Evolutionary conservation across 2,113 vertebrate genomes (phyloP).

Genomic region (Brachionichthys hirsutus): DNA sequence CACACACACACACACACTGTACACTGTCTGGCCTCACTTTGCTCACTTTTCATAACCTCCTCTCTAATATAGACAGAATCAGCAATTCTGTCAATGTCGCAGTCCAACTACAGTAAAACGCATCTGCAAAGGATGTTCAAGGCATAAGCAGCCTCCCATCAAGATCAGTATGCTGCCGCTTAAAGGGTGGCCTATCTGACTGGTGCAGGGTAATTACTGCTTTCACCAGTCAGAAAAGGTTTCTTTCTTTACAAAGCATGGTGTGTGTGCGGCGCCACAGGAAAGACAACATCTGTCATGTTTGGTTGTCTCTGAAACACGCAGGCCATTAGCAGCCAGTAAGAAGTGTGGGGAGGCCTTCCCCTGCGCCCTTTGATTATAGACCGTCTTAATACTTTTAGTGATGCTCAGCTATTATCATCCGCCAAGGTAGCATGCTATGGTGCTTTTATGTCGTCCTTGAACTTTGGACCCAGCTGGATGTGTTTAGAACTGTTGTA

Average conservation of each 20-base stretch:
- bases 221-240: constrained; percentile 63
- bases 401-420: constrained; percentile 77
- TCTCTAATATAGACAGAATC: constrained; percentile 50
- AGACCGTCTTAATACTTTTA: constrained; percentile 80
- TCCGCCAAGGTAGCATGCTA: constrained; percentile 77
- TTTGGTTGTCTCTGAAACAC: constrained; percentile 64
- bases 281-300: constrained; percentile 63
- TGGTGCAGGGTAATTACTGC: constrained; percentile 69
- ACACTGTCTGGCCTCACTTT: constrained; percentile 32
- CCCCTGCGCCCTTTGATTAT: constrained; percentile 73
- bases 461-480: constrained; percentile 84
- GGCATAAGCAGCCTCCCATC: constrained; percentile 48
- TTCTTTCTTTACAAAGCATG: constrained; percentile 38
- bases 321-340: constrained; percentile 76
- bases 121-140: constrained; percentile 41
- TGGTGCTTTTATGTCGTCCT: constrained; percentile 77
- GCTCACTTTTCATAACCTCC: constrained; percentile 44
- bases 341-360: constrained; percentile 73
- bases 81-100: constrained; percentile 53
- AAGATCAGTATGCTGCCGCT: constrained; percentile 55
- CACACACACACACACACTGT: constrained; percentile 34
- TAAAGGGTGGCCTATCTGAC: constrained; percentile 51
- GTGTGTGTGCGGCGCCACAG: constrained; percentile 48
- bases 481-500: constrained; percentile 85
- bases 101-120: constrained; percentile 50